Evolutionary conservation across 2,797 vertebrate genomes (phyloP).

Genomic region (Micropoecilia bifurca): DNA sequence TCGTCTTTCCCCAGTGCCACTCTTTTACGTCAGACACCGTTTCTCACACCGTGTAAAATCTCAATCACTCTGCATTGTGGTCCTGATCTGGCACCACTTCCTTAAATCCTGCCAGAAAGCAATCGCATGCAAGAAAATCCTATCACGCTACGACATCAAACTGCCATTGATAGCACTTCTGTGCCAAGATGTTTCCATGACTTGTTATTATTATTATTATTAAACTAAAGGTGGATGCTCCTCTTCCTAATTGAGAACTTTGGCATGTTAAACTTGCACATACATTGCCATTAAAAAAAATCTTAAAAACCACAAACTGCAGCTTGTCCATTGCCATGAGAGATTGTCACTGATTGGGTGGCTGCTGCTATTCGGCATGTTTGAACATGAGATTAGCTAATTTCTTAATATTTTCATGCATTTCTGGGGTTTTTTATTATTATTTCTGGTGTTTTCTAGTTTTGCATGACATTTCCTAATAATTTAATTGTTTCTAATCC

Average conservation of each 20-base stretch:
- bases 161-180: background rate
- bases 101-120: background rate
- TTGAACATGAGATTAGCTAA: no score
- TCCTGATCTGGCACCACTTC: background rate
- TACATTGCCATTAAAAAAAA: background rate
- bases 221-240: background rate
- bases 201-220: background rate
- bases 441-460: no score
- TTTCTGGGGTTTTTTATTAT: no score
- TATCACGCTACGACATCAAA: background rate
- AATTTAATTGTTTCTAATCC: no score
- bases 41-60: background rate
- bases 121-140: background rate
- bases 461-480: no score
- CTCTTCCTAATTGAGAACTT: background rate
- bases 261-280: background rate
- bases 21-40: background rate
- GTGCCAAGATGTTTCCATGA: background rate
- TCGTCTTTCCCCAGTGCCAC: background rate
- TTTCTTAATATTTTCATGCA: no score
- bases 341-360: no score
- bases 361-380: background rate
- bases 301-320: background rate
- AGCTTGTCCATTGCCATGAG: no score
- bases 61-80: background rate